Evolutionary conservation across 2,113 vertebrate genomes (phyloP).

Genomic region (Salvelinus alpinus): DNA sequence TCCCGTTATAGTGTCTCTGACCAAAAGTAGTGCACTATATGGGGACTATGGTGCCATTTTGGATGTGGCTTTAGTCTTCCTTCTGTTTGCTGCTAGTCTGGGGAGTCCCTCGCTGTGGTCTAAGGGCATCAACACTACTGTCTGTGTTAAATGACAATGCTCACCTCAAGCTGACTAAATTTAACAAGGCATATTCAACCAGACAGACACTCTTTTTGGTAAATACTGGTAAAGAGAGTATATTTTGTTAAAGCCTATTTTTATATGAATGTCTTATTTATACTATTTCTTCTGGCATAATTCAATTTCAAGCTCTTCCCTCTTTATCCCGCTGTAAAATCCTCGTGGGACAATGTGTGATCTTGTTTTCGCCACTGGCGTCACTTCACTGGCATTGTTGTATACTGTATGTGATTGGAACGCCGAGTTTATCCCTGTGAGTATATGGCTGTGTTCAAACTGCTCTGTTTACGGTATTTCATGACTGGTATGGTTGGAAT

Average conservation of each 20-base stretch:
- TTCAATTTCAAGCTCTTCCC: slow-evolving; percentile 44
- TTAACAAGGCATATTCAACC: slow-evolving; percentile 64
- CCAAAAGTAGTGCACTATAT: no score
- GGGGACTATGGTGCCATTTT: no score
- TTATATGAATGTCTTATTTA: slow-evolving; percentile 99
- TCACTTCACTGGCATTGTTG: slow-evolving; percentile 59
- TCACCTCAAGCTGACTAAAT: slow-evolving; percentile 58
- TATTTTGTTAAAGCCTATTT: slow-evolving; percentile 99
- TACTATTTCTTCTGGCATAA: slow-evolving; percentile 79
- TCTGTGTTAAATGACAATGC: slow-evolving; percentile 36
- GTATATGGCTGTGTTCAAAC: slow-evolving; percentile 73
- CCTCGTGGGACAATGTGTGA: slow-evolving; percentile 47
- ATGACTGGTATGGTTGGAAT: slow-evolving; percentile 73
- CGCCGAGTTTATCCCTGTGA: slow-evolving; percentile 30
- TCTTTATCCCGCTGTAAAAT: slow-evolving; percentile 54
- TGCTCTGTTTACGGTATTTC: slow-evolving; percentile 72
- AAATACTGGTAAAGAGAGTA: slow-evolving; percentile 89
- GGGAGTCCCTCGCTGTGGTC: slow-evolving; percentile 75
- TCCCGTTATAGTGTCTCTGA: no score
- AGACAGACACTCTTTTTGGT: slow-evolving; percentile 82
- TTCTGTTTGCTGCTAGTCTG: slow-evolving; percentile 94
- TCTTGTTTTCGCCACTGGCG: slow-evolving; percentile 46
- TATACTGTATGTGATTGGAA: slow-evolving; percentile 62
- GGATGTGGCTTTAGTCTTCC: slow-evolving; percentile 42
- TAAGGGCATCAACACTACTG: slow-evolving; percentile 51